phyloP scores from a whole-genome alignment of 2,113 vertebrate species.

The Strigops habroptila region DNA sequence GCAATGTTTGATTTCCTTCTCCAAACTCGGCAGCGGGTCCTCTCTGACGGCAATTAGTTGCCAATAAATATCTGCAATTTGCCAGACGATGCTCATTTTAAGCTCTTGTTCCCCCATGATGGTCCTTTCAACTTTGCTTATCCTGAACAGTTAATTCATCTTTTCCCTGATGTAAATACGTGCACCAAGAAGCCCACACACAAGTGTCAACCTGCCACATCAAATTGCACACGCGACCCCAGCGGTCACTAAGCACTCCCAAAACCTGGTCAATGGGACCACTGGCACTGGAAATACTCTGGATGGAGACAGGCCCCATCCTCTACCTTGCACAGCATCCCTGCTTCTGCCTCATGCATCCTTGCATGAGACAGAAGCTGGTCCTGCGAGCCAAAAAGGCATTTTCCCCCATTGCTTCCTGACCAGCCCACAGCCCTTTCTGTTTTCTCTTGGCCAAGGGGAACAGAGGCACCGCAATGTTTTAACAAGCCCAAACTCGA shows the following conservation, averaged over 20 bases:
- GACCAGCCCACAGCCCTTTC: neutral
- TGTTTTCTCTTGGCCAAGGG: neutral
- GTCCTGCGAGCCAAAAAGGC: neutral
- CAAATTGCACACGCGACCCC: neutral
- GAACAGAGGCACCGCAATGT: neutral
- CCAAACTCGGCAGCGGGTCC: neutral
- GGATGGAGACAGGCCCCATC: rapidly evolving
- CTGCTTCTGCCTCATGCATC: neutral
- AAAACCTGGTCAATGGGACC: neutral
- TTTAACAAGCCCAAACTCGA: neutral
- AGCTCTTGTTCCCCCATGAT: neutral
- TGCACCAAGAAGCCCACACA: neutral
- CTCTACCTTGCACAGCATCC: neutral
- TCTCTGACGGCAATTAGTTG: neutral
- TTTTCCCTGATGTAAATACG: neutral
- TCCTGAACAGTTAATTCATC: neutral
- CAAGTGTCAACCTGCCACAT: neutral
- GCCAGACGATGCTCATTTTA: neutral
- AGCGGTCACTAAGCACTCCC: neutral
- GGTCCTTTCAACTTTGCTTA: neutral
- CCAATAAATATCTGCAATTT: neutral
- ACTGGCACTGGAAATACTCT: neutral
- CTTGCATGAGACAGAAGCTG: neutral
- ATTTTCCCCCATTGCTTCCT: neutral
- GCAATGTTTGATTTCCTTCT: neutral